phyloP scores from a whole-genome alignment of 2,113 vertebrate species.

The Argyrosomus japonicus region DNA sequence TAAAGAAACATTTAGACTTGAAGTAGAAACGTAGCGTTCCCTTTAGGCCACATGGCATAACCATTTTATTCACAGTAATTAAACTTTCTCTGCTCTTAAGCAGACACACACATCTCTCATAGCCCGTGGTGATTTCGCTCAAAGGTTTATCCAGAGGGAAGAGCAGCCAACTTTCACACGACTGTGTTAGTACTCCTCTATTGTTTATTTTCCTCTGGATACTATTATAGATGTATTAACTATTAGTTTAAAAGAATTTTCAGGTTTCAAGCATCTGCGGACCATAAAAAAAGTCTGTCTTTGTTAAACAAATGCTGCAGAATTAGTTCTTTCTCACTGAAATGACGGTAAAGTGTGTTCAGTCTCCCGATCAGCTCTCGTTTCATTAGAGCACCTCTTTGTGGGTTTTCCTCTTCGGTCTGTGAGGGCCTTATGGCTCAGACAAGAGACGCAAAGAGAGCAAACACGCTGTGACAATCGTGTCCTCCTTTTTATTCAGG shows the following conservation, averaged over 20 bases:
- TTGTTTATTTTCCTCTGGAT: constrained; percentile 41
- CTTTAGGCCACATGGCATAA: constrained; percentile 70
- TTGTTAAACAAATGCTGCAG: background rate
- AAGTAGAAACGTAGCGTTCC: constrained; percentile 55
- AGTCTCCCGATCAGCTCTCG: background rate
- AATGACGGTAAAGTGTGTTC: background rate
- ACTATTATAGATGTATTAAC: constrained; percentile 12
- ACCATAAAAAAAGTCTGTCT: background rate
- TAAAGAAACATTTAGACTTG: constrained; percentile 64
- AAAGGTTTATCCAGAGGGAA: constrained; percentile 69
- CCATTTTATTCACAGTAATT: constrained; percentile 77
- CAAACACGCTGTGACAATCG: constrained; percentile 83
- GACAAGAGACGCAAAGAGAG: constrained; percentile 72
- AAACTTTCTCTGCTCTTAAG: constrained; percentile 72
- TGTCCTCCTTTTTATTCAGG: constrained; percentile 81
- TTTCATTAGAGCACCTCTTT: constrained; percentile 53
- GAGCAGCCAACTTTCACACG: constrained; percentile 64
- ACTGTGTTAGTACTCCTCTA: constrained; percentile 18
- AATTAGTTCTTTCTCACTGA: constrained; percentile 18
- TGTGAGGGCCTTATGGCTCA: constrained; percentile 55
- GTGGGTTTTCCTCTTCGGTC: constrained; percentile 32
- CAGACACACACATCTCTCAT: constrained; percentile 65
- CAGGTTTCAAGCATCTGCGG: background rate
- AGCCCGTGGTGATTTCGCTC: constrained; percentile 72
- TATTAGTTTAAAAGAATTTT: background rate